Evolutionary conservation across 2,888 invertebrate species (phyloP), one percentile per base, ranked within the genome.

Genomic region (Drosophila hamatofila): DNA sequence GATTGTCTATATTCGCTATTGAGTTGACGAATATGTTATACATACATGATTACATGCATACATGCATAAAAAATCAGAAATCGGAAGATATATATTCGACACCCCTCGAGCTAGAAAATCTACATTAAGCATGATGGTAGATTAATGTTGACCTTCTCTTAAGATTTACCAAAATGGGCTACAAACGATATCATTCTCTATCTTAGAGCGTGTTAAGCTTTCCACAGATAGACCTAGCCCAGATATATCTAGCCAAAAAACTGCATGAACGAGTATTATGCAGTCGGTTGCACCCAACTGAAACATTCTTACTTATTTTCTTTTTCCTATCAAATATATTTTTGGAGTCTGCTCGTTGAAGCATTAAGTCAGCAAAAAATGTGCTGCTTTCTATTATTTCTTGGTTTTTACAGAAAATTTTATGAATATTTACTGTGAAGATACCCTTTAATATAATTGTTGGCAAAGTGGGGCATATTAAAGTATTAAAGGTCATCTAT

Each of bases 331-430:
- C 3, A 27, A n/a, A 27, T 49, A 30, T 35, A 48, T 59, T 46
- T 52, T 18, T 35, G 51, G 12, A 27, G 41, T 41, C 46, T 42
- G 59, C 44, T 18, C 75, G 61, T 54, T 57, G 52, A 48, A 57
- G 56, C 57, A 48, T 21, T 23, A 60, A 48, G 35, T 72, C 72
- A 58, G 64, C 76, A 57, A 42, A 67, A 74, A 81, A 64, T 51
- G 6, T 41, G 37, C 42, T 69, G 75, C 44, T 66, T 60, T 46
- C 64, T 66, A 48, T 67, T 65, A 68, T 81, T 73, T 52, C 42
- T 67, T 18, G 59, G 23, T 6, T 52, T 66, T 52, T 52, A 46
- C 4, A 16, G 16, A 25, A 56, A 74, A 57, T 54, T 42, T 25
- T 54, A 39, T 61, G 67, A 60, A 74, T 74, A 57, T 39, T 61